Base-by-base conservation (phyloP, 2,113 vertebrate species). In the Lophochroa leadbeateri region DNA sequence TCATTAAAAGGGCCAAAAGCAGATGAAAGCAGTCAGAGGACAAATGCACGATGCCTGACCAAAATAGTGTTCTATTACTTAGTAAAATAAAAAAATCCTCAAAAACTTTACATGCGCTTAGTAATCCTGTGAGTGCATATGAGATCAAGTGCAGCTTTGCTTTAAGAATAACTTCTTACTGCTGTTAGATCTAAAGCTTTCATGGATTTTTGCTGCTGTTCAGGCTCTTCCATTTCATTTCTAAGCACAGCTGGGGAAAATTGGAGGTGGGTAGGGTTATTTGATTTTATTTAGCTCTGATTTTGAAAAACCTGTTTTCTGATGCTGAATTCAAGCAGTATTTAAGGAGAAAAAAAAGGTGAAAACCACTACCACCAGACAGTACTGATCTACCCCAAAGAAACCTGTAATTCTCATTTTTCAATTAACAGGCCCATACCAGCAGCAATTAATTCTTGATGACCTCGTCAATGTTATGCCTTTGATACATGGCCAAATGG, bases 121-220 rank as follows among this genome's bases (percentile, higher is more conserved):
- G 46, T 93, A 91, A 96, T 96, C 80, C 83, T 82, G 37, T 87
- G 90, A 86, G 71, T 82, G 29, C n/a, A 70, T 88, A 85, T 90
- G 87, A 93, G 79, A 85, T 93, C 60, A 58, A 91, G 53, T 77
- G 46, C 70, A 91, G 70, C 86, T 97, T 92, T 95, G n/a, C 35
- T 71, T 81, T 83, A 81, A 90, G 90, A 86, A 44, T 83, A 63
- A 41, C 57, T 95, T 97, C 53, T 91, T 86, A 76, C 55, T 93
- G 6, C 84, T 92, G 25, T 77, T 63, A 77, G 53, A 95, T 89
- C 60, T 86, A 82, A 79, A 93, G 77, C 60, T 95, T 91, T 67
- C 4, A 7, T 71, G 53, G 50, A 44, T 93, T 93, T 93, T 84
- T 87, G 72, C 50, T 71, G 25, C 52, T 85, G 33, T 69, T 50